Evolutionary conservation across 2,888 invertebrate genomes (phyloP).

Genomic region (Crematogaster levior): DNA sequence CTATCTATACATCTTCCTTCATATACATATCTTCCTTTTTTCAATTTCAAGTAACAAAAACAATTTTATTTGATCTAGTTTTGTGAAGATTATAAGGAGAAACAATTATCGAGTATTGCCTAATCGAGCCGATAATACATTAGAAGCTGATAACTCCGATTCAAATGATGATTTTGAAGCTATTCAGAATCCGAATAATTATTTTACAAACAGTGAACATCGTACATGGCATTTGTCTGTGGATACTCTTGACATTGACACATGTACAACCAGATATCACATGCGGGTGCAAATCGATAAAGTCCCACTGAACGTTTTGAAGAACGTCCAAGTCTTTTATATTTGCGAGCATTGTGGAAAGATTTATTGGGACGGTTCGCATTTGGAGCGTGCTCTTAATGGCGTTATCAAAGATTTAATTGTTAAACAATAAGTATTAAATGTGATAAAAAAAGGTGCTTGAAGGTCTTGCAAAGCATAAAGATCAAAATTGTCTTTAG

Average conservation of each 20-base stretch:
- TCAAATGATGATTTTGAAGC: constrained; percentile 9
- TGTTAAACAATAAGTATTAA: constrained; percentile 51
- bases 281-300: constrained; percentile 87
- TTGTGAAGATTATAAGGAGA: constrained; percentile 27
- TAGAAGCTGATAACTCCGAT: background rate
- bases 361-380: constrained; percentile 90
- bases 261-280: constrained; percentile 87
- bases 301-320: constrained; percentile 85
- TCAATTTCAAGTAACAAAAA: constrained; percentile 9
- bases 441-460: constrained; percentile 56
- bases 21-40: too few relatives aligned
- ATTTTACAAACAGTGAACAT: constrained; percentile 44
- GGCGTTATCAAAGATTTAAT: constrained; percentile 71
- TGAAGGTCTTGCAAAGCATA: constrained; percentile 50
- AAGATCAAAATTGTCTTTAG: constrained; percentile 62
- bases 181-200: background rate
- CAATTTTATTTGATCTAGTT: constrained; percentile 41
- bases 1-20: too few relatives aligned
- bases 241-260: constrained; percentile 79
- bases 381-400: constrained; percentile 75
- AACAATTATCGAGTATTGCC: constrained; percentile 38
- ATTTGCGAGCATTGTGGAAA: constrained; percentile 92
- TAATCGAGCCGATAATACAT: background rate
- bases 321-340: constrained; percentile 87
- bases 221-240: constrained; percentile 81